Base-by-base conservation (phyloP, 2,113 vertebrate genomes). In the Phrynosoma blainvillii region DNA sequence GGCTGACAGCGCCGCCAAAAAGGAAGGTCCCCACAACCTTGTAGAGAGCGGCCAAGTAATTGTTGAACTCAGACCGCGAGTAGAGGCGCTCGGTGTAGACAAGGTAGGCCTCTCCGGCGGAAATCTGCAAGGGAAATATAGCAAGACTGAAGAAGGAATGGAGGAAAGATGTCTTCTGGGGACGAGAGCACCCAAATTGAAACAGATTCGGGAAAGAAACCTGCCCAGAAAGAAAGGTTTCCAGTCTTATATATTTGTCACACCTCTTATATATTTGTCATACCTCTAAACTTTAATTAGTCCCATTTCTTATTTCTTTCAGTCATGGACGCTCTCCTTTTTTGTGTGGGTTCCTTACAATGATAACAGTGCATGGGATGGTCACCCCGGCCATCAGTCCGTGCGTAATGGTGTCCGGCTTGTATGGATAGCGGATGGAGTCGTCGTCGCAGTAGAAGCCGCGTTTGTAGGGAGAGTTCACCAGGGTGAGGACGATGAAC, bases 381-480 rank as follows among this genome's bases (percentile, higher is more conserved):
- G 97, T 98, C 93, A 99, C 96, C 0, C 97, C 97, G 0, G 98
- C 98, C 98, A 99, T 97, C 94, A 98, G 95, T 90, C 97, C 96
- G 0, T 98, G 97, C 11, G 98, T 98, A 95, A 99, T 98, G 94
- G 99, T 99, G 95, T 99, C 98, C 0, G 95, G 90, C 89, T 96
- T 98, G 89, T 98, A 94, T 10, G 99, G 99, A 93, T 99, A 99
- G 68, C 87, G 96, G 95, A 99, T 99, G 95, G 97, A 98, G 85
- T 98, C 97, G 0, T 99, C 98, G 0, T 96, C 90, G 21, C 99
- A 99, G 95, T 98, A 98, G 93, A 99, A 96, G 0, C 98, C 98
- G 20, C 98, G 93, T 84, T 97, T 95, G 95, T 98, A 98, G 0
- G 98, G 99, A 36, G 96, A 92, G 86, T 95, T 98, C 82, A 98